phyloP scores from a whole-genome alignment of 2,797 vertebrate genomes.

The Poeciliopsis gracilis region DNA sequence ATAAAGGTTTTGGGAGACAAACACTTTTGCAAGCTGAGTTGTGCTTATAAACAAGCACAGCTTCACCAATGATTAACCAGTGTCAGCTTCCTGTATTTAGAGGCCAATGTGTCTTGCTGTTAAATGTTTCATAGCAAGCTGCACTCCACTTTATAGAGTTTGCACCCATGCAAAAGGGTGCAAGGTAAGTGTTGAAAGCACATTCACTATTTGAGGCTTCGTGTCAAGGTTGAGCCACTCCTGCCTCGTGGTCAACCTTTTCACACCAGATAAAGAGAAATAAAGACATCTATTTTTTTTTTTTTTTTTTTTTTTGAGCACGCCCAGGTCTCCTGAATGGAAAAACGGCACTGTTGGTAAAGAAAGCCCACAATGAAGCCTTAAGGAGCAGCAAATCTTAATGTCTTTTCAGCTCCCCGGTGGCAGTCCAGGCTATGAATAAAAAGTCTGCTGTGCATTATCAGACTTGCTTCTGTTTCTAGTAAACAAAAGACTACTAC shows the following conservation, averaged over 20 bases:
- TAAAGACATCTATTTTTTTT: conserved; percentile 20
- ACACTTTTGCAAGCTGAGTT: not conserved
- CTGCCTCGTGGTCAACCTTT: conserved; percentile 72
- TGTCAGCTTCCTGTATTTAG: conserved; percentile 59
- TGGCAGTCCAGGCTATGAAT: conserved; percentile 54
- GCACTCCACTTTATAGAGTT: conserved; percentile 58
- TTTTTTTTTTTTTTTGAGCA: conserved; percentile 19
- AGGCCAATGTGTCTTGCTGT: conserved; percentile 30
- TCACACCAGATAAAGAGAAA: conserved; percentile 64
- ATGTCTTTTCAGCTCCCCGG: conserved; percentile 67
- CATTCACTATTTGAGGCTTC: conserved; percentile 59
- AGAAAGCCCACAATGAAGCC: conserved; percentile 70
- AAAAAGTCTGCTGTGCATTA: conserved; percentile 65
- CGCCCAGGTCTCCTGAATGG: conserved; percentile 56
- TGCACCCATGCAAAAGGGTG: conserved; percentile 64
- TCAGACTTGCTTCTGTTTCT: conserved; percentile 58
- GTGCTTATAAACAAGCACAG: conserved; percentile 44
- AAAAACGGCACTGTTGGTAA: conserved; percentile 61
- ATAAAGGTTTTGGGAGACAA: not conserved
- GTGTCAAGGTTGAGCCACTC: conserved; percentile 70
- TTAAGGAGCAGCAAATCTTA: conserved; percentile 64
- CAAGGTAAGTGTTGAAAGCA: conserved; percentile 65
- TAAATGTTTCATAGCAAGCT: conserved; percentile 68
- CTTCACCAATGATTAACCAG: conserved; percentile 58
- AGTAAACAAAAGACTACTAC: conserved; percentile 71